Conservation (phyloP, 2,113 vertebrate genomes). For the Eurystomus gularis region DNA sequence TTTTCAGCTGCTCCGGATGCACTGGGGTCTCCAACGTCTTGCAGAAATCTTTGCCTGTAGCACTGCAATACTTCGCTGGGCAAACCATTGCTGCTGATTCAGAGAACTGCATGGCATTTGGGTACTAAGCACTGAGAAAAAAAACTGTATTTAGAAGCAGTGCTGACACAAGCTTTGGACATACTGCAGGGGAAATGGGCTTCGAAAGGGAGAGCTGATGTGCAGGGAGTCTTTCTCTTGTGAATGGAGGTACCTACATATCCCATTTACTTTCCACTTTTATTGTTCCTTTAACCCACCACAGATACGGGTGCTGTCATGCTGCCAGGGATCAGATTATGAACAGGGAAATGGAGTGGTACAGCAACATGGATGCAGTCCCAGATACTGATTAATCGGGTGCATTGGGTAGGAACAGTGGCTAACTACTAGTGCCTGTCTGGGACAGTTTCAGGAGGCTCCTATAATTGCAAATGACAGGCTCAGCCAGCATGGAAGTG, state of each 20-base stretch:
- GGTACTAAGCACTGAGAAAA: background rate
- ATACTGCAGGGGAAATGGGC: background rate
- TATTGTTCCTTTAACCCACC: background rate
- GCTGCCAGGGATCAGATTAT: background rate
- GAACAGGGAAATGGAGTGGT: background rate
- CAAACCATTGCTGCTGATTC: background rate
- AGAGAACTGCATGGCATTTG: background rate
- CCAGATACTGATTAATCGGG: background rate
- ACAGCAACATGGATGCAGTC: background rate
- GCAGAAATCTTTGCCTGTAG: background rate
- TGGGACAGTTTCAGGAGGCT: background rate
- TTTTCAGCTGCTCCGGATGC: background rate
- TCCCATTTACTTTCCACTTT: background rate
- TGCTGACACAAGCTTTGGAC: background rate
- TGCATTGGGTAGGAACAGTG: slow-evolving; percentile 23
- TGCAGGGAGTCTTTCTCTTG: background rate
- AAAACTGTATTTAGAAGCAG: background rate
- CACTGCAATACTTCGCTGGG: background rate
- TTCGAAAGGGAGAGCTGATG: background rate
- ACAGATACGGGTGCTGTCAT: background rate
- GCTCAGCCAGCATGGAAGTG: background rate
- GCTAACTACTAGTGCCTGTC: background rate
- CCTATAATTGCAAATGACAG: background rate
- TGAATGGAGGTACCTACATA: background rate
- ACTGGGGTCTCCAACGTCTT: fast-evolving